Conservation (phyloP, 2,797 vertebrate species). For the Knipowitschia caucasica region DNA sequence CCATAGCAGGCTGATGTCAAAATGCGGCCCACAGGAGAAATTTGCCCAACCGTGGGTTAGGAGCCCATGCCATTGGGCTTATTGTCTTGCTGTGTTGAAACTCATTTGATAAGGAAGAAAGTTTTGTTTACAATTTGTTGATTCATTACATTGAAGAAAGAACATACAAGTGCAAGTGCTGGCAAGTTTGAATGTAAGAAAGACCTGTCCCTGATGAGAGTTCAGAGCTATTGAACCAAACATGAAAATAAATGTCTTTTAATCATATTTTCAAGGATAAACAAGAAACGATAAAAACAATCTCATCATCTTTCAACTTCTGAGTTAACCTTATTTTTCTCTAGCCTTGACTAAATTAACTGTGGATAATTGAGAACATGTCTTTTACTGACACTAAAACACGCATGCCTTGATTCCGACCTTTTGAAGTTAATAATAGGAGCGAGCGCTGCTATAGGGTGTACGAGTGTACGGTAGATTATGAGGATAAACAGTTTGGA, state of each 20-base stretch:
- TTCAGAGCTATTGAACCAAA: conserved; percentile 26
- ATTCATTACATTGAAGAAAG: too few species aligned
- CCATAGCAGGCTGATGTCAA: too few species aligned
- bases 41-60: too few species aligned
- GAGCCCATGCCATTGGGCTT: too few species aligned
- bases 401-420: conserved; percentile 38
- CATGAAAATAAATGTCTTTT: conserved; percentile 1
- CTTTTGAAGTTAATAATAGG: conserved; percentile 15
- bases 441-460: background rate
- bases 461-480: background rate
- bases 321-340: conserved; percentile 6
- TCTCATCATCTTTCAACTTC: conserved; percentile 22
- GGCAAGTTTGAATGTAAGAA: too few species aligned
- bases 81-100: too few species aligned
- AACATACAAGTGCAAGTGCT: too few species aligned
- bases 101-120: too few species aligned
- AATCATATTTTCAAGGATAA: conserved; percentile 20
- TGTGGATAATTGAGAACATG: conserved; percentile 53
- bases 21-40: too few species aligned
- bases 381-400: conserved; percentile 22
- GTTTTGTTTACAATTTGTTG: too few species aligned
- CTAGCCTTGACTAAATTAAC: conserved; percentile 11
- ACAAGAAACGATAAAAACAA: conserved; percentile 6
- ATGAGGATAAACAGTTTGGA: background rate
- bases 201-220: conserved; percentile 9